Percentiles rank a stretch among this genome's conserved stretches.
Conservation (phyloP, 2,797 vertebrate genomes). For the Hybognathus amarus region DNA sequence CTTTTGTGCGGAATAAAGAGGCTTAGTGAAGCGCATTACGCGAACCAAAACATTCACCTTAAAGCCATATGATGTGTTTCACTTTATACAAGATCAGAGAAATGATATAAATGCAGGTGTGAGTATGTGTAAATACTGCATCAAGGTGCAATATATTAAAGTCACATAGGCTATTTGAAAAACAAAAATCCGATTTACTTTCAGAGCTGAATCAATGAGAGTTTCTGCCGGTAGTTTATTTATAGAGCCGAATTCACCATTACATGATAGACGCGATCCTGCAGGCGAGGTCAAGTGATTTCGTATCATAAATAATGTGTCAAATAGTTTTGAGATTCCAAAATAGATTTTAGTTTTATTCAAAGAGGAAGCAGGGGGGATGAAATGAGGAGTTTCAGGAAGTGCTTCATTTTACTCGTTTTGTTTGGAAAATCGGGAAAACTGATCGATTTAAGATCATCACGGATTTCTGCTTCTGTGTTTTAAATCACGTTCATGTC, state of each 20-base stretch:
- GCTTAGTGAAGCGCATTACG: slow-evolving; percentile 47
- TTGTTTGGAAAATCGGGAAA: slow-evolving; percentile 2
- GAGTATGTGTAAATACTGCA: neutral
- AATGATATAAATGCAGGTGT: neutral
- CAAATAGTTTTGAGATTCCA: neutral
- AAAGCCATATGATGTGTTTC: neutral
- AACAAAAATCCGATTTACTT: too few relatives aligned
- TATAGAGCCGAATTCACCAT: neutral
- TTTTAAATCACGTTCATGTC: neutral
- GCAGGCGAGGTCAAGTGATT: neutral
- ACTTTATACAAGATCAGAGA: neutral
- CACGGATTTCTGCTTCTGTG: neutral
- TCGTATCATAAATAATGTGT: neutral
- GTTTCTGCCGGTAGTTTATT: slow-evolving; percentile 11
- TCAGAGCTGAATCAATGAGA: neutral
- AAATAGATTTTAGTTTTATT: neutral
- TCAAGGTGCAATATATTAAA: neutral
- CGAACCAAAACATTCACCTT: slow-evolving; percentile 49
- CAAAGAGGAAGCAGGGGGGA: slow-evolving; percentile 9
- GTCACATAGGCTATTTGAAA: too few relatives aligned
- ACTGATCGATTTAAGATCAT: neutral
- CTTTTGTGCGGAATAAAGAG: slow-evolving; percentile 26
- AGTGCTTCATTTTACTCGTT: slow-evolving; percentile 34
- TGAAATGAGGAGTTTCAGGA: slow-evolving; percentile 45
- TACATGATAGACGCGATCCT: neutral